Percentiles rank a stretch among this genome's conserved stretches.
These are phyloP conservation scores for Alitta virens DNA, from an alignment of 2,888 invertebrate genomes.

Conservation along the genomic window DNA sequence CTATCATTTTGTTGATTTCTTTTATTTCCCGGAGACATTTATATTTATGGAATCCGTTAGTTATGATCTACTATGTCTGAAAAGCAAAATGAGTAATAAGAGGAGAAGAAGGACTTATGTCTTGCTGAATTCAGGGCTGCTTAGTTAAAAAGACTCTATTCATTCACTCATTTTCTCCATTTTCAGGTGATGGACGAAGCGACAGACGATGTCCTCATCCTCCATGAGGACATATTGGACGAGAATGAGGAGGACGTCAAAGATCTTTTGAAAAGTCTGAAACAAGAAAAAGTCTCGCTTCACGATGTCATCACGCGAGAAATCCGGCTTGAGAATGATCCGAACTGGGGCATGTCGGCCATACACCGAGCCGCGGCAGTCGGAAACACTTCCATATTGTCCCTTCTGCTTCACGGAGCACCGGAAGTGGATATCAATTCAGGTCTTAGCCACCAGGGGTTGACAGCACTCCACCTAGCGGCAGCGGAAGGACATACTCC, in stretches of 20 bases:
- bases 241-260: conserved; percentile 22
- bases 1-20: too few relatives aligned
- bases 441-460: conserved; percentile 13
- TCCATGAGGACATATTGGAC: conserved; percentile 27
- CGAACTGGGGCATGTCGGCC: conserved; percentile 13
- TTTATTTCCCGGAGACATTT: too few relatives aligned
- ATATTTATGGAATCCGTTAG: too few relatives aligned
- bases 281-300: conserved; percentile 1
- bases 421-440: conserved; percentile 15
- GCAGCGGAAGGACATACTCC: conserved; percentile 15
- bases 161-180: too few relatives aligned
- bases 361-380: conserved; percentile 23
- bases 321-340: conserved; percentile 18
- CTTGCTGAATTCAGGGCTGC: too few relatives aligned
- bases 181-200: conserved; percentile 1
- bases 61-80: too few relatives aligned
- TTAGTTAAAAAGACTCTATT: too few relatives aligned
- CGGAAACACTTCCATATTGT: conserved; percentile 17
- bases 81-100: too few relatives aligned
- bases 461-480: conserved; percentile 23
- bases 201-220: conserved; percentile 18
- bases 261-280: conserved; percentile 14
- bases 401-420: conserved; percentile 4
- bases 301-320: conserved; percentile 6
- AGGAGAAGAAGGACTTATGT: too few relatives aligned